Conservation (phyloP, 2,888 invertebrate species). For the Abrostola tripartita region DNA sequence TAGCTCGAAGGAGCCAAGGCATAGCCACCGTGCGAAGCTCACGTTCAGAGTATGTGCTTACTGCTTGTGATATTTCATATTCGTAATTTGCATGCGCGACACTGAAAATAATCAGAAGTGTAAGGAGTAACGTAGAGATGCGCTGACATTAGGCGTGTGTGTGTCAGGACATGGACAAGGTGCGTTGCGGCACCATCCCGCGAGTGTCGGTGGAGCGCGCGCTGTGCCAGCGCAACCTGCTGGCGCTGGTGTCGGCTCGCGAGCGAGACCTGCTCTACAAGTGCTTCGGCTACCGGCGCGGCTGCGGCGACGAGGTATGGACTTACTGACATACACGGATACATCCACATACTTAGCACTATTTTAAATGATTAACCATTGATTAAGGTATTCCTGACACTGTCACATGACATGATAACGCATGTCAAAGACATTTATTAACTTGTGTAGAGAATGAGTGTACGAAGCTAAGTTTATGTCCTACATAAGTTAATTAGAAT, state of each 20-base stretch:
- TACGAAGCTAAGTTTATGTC: too few relatives aligned
- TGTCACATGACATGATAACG: too few relatives aligned
- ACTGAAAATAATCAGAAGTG: background rate
- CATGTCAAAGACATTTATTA: too few relatives aligned
- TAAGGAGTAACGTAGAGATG: background rate
- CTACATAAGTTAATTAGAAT: too few relatives aligned
- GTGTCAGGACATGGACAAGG: conserved; percentile 90
- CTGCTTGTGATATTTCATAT: too few relatives aligned
- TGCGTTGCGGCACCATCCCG: conserved; percentile 90
- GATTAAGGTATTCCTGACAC: too few relatives aligned
- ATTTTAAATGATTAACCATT: too few relatives aligned
- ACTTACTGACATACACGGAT: background rate
- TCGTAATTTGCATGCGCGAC: too few relatives aligned
- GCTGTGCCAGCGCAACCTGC: conserved; percentile 90
- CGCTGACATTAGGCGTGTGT: background rate
- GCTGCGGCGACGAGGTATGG: conserved; percentile 81
- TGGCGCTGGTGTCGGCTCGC: conserved; percentile 89
- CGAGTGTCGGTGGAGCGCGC: conserved; percentile 90
- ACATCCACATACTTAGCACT: background rate
- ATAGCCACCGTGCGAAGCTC: too few relatives aligned
- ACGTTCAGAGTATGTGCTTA: too few relatives aligned
- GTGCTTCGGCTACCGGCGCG: conserved; percentile 91
- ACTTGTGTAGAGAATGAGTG: too few relatives aligned
- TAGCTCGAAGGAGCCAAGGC: too few relatives aligned
- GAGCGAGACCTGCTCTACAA: conserved; percentile 92